Evolutionary conservation across 1,140 invertebrate genomes (phyloP).

Genomic region (Drosophila tsacasi): DNA sequence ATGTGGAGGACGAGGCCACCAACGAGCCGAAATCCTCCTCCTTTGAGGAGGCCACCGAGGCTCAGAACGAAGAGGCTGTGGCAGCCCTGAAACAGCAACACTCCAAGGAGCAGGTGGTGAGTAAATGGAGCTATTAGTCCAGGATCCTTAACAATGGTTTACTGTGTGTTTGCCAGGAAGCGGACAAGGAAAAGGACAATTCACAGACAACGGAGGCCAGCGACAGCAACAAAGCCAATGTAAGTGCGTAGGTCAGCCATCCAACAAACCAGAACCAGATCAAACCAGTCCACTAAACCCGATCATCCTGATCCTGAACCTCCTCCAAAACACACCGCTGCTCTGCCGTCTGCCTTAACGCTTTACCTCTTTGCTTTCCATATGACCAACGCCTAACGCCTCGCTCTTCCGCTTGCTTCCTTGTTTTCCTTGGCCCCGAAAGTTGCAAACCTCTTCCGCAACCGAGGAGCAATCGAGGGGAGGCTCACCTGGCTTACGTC

Average conservation of each 20-base stretch:
- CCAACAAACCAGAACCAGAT: not conserved
- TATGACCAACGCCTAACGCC: constrained; percentile 24
- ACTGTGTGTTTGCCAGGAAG: constrained; percentile 10
- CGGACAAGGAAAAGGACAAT: constrained; percentile 27
- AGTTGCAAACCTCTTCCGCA: constrained; percentile 72
- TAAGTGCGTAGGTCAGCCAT: constrained; percentile 56
- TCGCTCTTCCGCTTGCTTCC: constrained; percentile 24
- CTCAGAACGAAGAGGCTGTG: constrained; percentile 73
- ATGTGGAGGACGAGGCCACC: constrained; percentile 40
- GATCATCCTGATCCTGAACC: not conserved
- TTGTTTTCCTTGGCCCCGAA: constrained; percentile 17
- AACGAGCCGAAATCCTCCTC: constrained; percentile 67
- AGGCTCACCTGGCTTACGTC: constrained; percentile 66
- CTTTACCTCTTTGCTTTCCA: constrained; percentile 65
- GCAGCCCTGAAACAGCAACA: constrained; percentile 43
- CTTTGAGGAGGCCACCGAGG: constrained; percentile 76
- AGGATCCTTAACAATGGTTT: not conserved
- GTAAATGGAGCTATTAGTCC: constrained; percentile 19
- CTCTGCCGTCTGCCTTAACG: constrained; percentile 46
- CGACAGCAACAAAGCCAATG: constrained; percentile 72
- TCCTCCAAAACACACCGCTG: not conserved
- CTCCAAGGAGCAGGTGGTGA: constrained; percentile 69
- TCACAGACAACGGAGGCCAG: constrained; percentile 32
- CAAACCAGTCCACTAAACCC: not conserved
- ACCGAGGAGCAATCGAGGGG: constrained; percentile 63